A percentile compares a stretch with the other conserved stretches of the same genome.
Evolutionary conservation across 2,113 vertebrate species (phyloP).

Genomic region (Nibea albiflora): DNA sequence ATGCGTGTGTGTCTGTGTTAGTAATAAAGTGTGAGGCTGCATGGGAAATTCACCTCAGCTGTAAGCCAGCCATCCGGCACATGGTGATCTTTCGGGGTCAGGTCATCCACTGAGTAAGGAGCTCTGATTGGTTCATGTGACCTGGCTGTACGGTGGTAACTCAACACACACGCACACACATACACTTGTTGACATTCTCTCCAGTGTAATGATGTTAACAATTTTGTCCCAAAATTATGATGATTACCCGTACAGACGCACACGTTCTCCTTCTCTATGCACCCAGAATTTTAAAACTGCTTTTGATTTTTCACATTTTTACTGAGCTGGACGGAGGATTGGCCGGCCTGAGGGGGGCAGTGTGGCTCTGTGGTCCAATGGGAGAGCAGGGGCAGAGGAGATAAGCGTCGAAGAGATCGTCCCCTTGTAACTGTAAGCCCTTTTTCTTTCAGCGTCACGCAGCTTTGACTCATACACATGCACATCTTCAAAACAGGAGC

Average conservation of each 20-base stretch:
- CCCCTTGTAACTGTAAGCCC: constrained; percentile 16
- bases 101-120: constrained; percentile 25
- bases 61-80: constrained; percentile 40
- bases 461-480: neutral
- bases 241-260: neutral
- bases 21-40: constrained; percentile 10
- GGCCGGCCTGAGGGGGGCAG: constrained; percentile 72
- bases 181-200: constrained; percentile 2
- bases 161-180: constrained; percentile 2
- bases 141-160: constrained; percentile 24
- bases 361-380: constrained; percentile 65
- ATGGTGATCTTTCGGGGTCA: constrained; percentile 33
- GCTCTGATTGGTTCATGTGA: constrained; percentile 53
- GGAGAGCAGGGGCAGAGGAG: constrained; percentile 18
- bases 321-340: neutral
- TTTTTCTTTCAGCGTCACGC: neutral
- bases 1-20: neutral
- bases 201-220: neutral
- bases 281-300: constrained; percentile 5
- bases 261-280: neutral
- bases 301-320: constrained; percentile 13
- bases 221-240: constrained; percentile 7
- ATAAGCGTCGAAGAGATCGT: constrained; percentile 32
- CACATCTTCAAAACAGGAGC: constrained; percentile 11
- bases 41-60: constrained; percentile 47